A percentile compares a stretch with the other conserved stretches of the same genome.
Conservation (phyloP, 2,113 vertebrate species). For the Oreochromis niloticus region DNA sequence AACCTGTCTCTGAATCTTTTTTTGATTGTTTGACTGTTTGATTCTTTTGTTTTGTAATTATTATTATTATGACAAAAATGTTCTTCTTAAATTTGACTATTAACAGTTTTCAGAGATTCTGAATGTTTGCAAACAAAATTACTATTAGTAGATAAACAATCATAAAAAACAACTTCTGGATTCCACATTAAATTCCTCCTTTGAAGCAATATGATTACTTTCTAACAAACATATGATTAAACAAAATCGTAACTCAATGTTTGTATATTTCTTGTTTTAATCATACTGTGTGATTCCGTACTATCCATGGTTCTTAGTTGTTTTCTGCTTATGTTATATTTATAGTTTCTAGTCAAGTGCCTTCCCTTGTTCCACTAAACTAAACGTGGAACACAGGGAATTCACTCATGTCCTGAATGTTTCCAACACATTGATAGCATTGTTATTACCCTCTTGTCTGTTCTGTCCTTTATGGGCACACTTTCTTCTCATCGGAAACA, state of each 20-base stretch:
- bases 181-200: not conserved
- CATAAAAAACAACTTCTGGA: not conserved
- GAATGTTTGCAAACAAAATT: not conserved
- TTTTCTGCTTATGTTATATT: not conserved
- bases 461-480: not conserved
- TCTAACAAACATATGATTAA: not conserved
- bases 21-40: not conserved
- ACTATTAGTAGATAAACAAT: not conserved
- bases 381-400: rapidly evolving
- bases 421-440: not conserved
- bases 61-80: not conserved
- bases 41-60: not conserved
- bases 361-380: not conserved
- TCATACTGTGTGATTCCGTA: rapidly evolving
- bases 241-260: rapidly evolving
- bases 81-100: not conserved
- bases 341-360: not conserved
- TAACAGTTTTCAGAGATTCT: not conserved
- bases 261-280: not conserved
- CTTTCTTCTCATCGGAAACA: not conserved
- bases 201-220: not conserved
- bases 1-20: not conserved
- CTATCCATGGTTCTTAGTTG: not conserved
- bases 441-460: not conserved
- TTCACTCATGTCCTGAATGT: not conserved